These are phyloP conservation scores for Dryoscopus gambensis DNA, from an alignment of 2,113 vertebrate genomes.

Conservation along the genomic window DNA sequence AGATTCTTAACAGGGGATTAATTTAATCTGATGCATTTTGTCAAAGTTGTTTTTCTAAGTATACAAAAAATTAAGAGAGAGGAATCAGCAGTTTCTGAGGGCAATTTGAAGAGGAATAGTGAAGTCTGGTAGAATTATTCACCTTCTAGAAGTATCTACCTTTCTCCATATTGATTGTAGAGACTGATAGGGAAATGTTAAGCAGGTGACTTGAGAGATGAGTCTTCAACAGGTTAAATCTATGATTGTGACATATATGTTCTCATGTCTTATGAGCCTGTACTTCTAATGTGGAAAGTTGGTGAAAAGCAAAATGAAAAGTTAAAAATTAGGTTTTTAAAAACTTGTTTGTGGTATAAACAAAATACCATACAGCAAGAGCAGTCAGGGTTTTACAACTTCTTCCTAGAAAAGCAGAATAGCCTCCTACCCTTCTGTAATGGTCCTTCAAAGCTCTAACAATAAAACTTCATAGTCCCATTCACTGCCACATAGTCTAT, in stretches of 20 bases:
- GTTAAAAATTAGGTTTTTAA: background rate
- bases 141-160: background rate
- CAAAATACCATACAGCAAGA: background rate
- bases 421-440: background rate
- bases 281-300: background rate
- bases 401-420: background rate
- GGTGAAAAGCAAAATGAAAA: background rate
- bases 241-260: background rate
- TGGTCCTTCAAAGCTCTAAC: background rate
- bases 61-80: background rate
- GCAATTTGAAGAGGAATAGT: background rate
- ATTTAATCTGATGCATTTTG: background rate
- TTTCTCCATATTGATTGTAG: background rate
- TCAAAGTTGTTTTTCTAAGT: background rate
- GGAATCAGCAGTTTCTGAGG: background rate
- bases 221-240: background rate
- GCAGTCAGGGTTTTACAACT: background rate
- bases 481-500: background rate
- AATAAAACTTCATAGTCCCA: background rate
- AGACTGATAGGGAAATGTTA: background rate
- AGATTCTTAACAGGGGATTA: background rate
- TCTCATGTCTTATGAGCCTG: background rate
- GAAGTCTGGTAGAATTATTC: background rate
- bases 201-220: background rate
- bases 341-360: background rate